phyloP scores from a whole-genome alignment of 2,888 invertebrate genomes.

The Lasioglossum marginatum region DNA sequence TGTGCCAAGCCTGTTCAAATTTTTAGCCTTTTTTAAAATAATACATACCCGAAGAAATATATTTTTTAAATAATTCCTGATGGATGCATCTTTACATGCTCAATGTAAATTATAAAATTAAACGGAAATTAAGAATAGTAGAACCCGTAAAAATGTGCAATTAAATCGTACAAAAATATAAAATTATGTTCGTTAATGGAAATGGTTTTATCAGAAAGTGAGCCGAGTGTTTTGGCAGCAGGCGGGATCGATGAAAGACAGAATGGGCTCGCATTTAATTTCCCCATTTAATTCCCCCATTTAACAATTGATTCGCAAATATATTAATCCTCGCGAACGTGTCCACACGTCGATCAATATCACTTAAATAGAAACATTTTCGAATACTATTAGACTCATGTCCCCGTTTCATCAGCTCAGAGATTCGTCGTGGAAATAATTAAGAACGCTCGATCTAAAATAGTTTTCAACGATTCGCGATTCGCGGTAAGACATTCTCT shows the following conservation, averaged over 20 bases:
- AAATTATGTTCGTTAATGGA: too few relatives aligned
- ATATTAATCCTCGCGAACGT: not conserved
- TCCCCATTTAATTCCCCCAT: not conserved
- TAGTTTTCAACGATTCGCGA: not conserved
- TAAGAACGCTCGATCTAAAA: not conserved
- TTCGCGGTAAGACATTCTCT: not conserved
- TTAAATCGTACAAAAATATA: too few relatives aligned
- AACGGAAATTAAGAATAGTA: too few relatives aligned
- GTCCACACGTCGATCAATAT: not conserved
- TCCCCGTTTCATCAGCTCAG: not conserved
- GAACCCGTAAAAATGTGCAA: too few relatives aligned
- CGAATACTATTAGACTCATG: not conserved
- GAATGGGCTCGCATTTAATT: not conserved
- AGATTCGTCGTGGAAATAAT: not conserved
- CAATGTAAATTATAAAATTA: too few relatives aligned
- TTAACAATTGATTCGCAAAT: not conserved
- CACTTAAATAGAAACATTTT: not conserved
- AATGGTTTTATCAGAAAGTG: not conserved
- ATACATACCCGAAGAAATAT: too few relatives aligned
- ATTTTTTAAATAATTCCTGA: too few relatives aligned
- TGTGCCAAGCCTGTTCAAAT: too few relatives aligned
- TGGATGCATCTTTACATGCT: too few relatives aligned
- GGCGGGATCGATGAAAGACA: not conserved
- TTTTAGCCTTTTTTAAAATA: too few relatives aligned
- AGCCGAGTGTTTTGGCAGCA: not conserved